Evolutionary conservation across 2,888 invertebrate genomes (phyloP), one percentile per base, ranked within the genome.

Genomic region (Tetanocera ferruginea): DNA sequence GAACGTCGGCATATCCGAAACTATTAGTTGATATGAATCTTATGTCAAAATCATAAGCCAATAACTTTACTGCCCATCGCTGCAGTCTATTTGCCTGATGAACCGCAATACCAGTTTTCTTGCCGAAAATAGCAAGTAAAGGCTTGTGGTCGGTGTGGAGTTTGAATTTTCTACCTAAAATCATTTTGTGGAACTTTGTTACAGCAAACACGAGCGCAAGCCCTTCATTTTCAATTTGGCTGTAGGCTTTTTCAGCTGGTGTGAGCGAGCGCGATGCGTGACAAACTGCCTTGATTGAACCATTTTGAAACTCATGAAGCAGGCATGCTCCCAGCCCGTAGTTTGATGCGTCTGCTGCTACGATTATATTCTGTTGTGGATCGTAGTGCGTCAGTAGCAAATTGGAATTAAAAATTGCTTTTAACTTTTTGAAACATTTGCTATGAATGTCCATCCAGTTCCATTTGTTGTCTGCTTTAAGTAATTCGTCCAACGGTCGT

Each of bases 111-210:
- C 79, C 80, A 25, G 69, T 70, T 62, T 81, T 81, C 19, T 55
- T 76, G 1, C 81, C 80, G 55, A 82, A 81, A 23, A 83, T 78
- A n/a, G 79, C 74, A 19, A 81, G 70, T 8, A 82, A 76, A 9
- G 80, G 82, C 28, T 81, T 80, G 28, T 80, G 79, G 17, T 82
- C 79, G 0, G 79, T 82, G n/a, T 80, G 80, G 11, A 82, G 69
- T 37, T 76, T 79, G 76, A 80, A 81, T 31, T 51, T 76, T 5
- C 60, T 51, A 51, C 69, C 69, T 51, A 70, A 70, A 70, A 70
- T 78, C 79, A 85, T 86, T 69, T 83, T 78, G 78, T 87, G 83
- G 79, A 87, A 88, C 78, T 84, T 84, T 64, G 83, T 84, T 6
- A 87, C 83, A 11, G 83, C 86, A 80, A 83, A 88, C 8, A 84